Conservation (phyloP, 1,140 invertebrate species). For the Calephelis nemesis region DNA sequence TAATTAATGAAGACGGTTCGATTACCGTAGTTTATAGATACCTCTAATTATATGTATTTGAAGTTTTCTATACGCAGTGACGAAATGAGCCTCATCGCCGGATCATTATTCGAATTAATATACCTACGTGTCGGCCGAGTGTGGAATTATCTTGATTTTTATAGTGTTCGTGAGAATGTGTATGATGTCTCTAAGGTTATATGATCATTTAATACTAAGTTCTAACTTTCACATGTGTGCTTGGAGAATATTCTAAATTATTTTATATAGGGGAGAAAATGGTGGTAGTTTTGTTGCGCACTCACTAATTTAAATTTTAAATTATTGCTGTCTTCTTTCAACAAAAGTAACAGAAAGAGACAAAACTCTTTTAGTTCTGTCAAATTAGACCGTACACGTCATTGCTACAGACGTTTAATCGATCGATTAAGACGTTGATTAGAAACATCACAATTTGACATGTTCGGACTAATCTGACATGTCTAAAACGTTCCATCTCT, state of each 20-base stretch:
- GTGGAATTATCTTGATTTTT: slow-evolving; percentile 68
- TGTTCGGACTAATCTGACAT: no score
- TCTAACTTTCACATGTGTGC: neutral
- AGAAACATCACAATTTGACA: no score
- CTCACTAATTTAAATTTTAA: no score
- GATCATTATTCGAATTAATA: slow-evolving; percentile 77
- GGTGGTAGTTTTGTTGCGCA: no score
- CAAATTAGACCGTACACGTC: no score
- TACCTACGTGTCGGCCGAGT: slow-evolving; percentile 72
- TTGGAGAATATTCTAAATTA: neutral
- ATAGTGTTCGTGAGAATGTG: slow-evolving; percentile 68
- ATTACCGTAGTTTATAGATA: slow-evolving; percentile 75
- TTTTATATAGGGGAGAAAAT: no score
- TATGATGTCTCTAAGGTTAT: slow-evolving; percentile 59
- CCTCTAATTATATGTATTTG: slow-evolving; percentile 76
- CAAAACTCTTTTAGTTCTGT: no score
- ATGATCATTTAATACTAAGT: neutral
- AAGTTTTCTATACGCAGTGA: slow-evolving; percentile 76
- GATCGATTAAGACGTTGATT: no score
- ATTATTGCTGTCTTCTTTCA: no score
- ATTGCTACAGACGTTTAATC: no score
- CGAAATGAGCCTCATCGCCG: slow-evolving; percentile 68
- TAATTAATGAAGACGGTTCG: slow-evolving; percentile 74
- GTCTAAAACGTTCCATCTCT: no score
- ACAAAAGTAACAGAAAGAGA: no score